Evolutionary conservation across 2,113 vertebrate species (phyloP).

Genomic region (Thermophis baileyi): DNA sequence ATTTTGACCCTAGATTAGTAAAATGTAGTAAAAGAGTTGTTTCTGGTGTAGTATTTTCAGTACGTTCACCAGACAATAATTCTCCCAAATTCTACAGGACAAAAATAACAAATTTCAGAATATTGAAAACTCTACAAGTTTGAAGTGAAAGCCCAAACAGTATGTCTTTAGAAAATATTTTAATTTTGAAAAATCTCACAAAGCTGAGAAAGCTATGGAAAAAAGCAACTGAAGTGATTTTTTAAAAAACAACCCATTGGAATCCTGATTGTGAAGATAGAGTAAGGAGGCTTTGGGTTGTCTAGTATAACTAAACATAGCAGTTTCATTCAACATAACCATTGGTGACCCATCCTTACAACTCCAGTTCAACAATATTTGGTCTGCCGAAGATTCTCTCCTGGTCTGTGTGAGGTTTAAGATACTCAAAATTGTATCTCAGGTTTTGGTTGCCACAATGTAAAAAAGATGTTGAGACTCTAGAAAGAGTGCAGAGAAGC

Average conservation of each 20-base stretch:
- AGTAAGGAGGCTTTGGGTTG: background rate
- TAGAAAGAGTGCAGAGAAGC: too few relatives aligned
- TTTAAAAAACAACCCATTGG: background rate
- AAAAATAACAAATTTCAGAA: background rate
- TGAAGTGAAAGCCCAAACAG: background rate
- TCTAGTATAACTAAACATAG: background rate
- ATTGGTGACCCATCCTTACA: background rate
- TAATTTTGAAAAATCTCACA: background rate
- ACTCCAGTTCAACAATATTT: background rate
- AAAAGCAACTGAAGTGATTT: background rate
- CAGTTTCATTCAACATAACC: background rate
- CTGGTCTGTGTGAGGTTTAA: background rate
- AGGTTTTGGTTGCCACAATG: too few relatives aligned
- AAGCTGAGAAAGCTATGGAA: background rate
- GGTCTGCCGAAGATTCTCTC: background rate
- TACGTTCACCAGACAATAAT: background rate
- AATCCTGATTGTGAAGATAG: background rate
- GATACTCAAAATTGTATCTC: background rate
- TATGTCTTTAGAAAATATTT: background rate
- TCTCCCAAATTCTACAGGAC: background rate
- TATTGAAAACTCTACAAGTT: background rate
- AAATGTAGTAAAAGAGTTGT: background rate
- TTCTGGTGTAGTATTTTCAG: background rate
- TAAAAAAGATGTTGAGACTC: too few relatives aligned
- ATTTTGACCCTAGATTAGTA: background rate